Percentiles rank a stretch among this genome's conserved stretches.
Evolutionary conservation across 2,797 vertebrate genomes (phyloP).

Genomic region (Helicolenus hilgendorfi): DNA sequence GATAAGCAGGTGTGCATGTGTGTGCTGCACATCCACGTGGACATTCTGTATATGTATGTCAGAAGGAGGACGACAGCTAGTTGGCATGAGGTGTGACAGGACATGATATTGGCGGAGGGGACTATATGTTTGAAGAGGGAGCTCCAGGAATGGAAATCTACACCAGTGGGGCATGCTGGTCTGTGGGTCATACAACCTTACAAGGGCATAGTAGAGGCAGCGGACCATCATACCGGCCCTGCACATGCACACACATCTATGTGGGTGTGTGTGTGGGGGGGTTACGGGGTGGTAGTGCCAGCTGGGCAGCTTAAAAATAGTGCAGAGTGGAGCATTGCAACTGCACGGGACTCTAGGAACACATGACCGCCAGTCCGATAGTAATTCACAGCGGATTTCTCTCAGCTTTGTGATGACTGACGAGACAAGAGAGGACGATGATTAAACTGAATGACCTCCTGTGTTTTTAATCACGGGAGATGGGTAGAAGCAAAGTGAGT

Average conservation of each 20-base stretch:
- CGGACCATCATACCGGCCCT: conserved; percentile 61
- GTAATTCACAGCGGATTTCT: conserved; percentile 74
- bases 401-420: conserved; percentile 65
- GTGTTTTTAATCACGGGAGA: background rate
- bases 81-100: conserved; percentile 34
- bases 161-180: conserved; percentile 72
- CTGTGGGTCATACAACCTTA: conserved; percentile 85
- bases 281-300: conserved; percentile 68
- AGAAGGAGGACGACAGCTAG: background rate
- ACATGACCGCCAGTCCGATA: conserved; percentile 64
- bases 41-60: conserved; percentile 33
- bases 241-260: conserved; percentile 69
- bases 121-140: conserved; percentile 65
- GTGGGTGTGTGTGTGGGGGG: conserved; percentile 54
- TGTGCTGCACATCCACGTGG: conserved; percentile 37
- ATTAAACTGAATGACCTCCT: conserved; percentile 50
- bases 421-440: conserved; percentile 37
- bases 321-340: conserved; percentile 72
- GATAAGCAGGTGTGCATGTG: conserved; percentile 43
- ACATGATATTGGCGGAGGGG: conserved; percentile 56
- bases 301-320: conserved; percentile 86
- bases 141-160: conserved; percentile 82
- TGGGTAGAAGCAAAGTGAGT: background rate
- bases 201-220: conserved; percentile 82
- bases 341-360: conserved; percentile 78